Conservation (phyloP, 1,140 invertebrate genomes). For the Panulirus ornatus region DNA sequence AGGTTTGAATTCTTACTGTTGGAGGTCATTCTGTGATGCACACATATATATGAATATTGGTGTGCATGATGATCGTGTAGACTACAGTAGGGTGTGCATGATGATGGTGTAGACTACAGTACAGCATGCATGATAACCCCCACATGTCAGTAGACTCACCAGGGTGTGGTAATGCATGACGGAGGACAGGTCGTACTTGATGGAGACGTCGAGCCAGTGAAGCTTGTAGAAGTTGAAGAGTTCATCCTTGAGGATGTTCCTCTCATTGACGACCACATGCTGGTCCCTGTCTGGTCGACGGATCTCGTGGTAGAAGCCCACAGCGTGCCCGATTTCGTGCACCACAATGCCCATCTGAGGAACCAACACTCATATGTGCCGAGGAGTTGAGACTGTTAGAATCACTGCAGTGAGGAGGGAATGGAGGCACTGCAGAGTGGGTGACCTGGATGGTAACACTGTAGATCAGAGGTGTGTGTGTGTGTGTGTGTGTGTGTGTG, state of each 20-base stretch:
- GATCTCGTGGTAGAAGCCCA: conserved; percentile 79
- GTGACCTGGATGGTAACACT: too few species aligned
- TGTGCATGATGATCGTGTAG: too few species aligned
- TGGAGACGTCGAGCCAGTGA: conserved; percentile 68
- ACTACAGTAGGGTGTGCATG: too few species aligned
- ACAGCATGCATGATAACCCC: too few species aligned
- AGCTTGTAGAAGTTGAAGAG: conserved; percentile 74
- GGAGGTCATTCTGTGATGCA: too few species aligned
- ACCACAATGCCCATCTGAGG: conserved; percentile 77
- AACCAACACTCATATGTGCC: neutral
- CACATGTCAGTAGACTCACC: too few species aligned
- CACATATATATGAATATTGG: too few species aligned
- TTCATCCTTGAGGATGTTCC: conserved; percentile 76
- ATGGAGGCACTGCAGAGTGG: too few species aligned
- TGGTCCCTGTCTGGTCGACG: conserved; percentile 78
- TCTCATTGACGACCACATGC: conserved; percentile 77
- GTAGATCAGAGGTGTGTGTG: too few species aligned
- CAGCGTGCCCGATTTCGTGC: conserved; percentile 78
- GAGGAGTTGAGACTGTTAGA: conserved; percentile 17
- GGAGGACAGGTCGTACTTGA: conserved; percentile 75
- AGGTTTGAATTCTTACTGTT: too few species aligned
- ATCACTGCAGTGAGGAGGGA: too few species aligned
- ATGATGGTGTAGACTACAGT: too few species aligned
- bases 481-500: conserved; percentile 29
- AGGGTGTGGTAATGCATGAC: conserved; percentile 75